These are phyloP conservation scores for Cynocephalus volans DNA, from an alignment of 2,113 vertebrate species.

Conservation along the genomic window DNA sequence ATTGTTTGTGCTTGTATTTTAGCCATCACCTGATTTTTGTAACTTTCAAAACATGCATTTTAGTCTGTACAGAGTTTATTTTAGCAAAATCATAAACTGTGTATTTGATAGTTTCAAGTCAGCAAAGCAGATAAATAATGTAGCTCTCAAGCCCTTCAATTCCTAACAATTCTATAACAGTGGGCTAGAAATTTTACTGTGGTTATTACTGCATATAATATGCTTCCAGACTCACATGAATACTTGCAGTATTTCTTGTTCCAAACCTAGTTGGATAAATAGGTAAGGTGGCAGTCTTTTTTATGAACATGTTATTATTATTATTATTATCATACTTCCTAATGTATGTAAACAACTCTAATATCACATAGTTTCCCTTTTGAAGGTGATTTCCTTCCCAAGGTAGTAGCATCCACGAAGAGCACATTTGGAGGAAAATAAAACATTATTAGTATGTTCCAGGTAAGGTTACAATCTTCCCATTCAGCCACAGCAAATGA, in stretches of 20 bases:
- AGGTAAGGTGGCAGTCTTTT: conserved; percentile 16
- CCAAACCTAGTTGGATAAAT: not conserved
- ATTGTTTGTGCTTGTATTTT: conserved; percentile 45
- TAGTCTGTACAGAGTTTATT: conserved; percentile 24
- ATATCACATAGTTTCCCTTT: not conserved
- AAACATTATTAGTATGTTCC: not conserved
- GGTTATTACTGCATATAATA: not conserved
- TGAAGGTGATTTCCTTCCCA: conserved; percentile 44
- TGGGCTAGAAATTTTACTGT: not conserved
- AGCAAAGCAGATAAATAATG: conserved; percentile 46
- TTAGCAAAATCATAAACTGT: conserved; percentile 54
- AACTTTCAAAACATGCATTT: conserved; percentile 44
- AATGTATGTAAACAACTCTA: not conserved
- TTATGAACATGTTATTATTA: not conserved
- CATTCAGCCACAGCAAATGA: not conserved
- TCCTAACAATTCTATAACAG: not conserved
- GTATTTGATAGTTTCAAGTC: conserved; percentile 29
- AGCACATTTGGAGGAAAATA: not conserved
- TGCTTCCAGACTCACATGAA: conserved; percentile 27
- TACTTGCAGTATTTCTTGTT: conserved; percentile 10
- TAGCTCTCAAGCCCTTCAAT: conserved; percentile 9
- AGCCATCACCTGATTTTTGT: conserved; percentile 11
- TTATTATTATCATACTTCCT: not conserved
- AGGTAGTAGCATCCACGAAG: not conserved
- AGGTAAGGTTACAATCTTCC: not conserved